These are phyloP conservation scores for Acleris holmiana DNA, from an alignment of 2,888 invertebrate genomes.

Conservation along the genomic window DNA sequence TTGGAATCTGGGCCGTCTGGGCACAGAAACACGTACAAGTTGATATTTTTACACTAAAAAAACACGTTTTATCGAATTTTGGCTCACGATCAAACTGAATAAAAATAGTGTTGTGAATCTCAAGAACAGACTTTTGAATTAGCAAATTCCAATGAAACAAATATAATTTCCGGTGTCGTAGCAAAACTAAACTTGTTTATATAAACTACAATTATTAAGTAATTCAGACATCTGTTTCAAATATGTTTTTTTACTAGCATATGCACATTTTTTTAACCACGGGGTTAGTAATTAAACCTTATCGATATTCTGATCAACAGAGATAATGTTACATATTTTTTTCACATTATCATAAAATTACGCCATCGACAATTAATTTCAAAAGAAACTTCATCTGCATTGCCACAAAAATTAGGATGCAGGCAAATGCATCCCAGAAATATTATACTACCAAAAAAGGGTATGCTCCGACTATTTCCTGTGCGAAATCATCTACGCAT, in stretches of 20 bases:
- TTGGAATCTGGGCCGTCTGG: constrained; percentile 57
- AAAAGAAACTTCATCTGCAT: not conserved
- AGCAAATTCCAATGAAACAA: constrained; percentile 31
- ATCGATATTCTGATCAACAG: too few relatives aligned
- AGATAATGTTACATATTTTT: too few relatives aligned
- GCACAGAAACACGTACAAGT: constrained; percentile 51
- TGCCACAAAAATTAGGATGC: not conserved
- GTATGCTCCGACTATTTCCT: constrained; percentile 8
- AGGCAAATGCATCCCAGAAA: not conserved
- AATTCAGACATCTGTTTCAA: too few relatives aligned
- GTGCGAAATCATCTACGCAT: not conserved
- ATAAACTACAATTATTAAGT: too few relatives aligned
- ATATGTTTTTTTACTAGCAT: too few relatives aligned
- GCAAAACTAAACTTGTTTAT: not conserved
- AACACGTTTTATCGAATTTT: constrained; percentile 72
- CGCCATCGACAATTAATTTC: too few relatives aligned
- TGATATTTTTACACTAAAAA: constrained; percentile 58
- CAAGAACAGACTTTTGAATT: constrained; percentile 38
- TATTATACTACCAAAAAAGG: constrained; percentile 10
- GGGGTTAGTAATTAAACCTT: too few relatives aligned
- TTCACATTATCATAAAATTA: too few relatives aligned
- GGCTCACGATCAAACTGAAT: constrained; percentile 53
- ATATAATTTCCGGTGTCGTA: constrained; percentile 21
- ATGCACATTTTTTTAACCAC: too few relatives aligned
- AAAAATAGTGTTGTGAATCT: constrained; percentile 40